Base-by-base conservation (phyloP, 2,888 invertebrate genomes). In the Octonoba sinensis region DNA sequence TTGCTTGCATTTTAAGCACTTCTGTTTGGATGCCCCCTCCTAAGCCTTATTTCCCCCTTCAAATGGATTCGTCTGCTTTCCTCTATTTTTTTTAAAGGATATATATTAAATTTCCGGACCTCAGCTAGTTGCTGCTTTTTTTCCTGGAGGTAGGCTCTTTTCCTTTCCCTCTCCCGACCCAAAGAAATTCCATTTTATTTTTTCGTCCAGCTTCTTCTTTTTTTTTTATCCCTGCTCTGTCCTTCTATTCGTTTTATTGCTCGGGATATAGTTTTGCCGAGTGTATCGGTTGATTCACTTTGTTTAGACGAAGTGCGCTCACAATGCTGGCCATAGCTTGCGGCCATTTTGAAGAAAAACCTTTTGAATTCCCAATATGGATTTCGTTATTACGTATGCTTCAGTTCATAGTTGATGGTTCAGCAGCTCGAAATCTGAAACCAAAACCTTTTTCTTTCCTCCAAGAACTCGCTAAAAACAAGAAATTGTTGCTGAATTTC, bases 71-170 rank as follows among this genome's bases (percentile, higher is more conserved):
- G 67, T 81, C 79, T 81, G 56, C 57, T 67, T 59, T 49, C 62
- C 36, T 57, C 15, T 12, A 18, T 64, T 51, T 60, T 62, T 79
- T 81, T 73, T 60, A 69, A n/a, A 62, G 79, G 79, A 81, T 73
- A 67, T 77, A 77, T 81, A 81, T 81, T 81, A 81, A 81, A 81
- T 81, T 81, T 81, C 79, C 79, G 73, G 79, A 73, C 56, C 79
- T 81, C 22, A 54, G 78, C 78, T 79, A 79, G 78, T 79, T 79
- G 78, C 78, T 79, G 78, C 18, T 67, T 56, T 51, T 54, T 66
- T 66, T 36, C 56, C 36, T 47, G 65, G 57, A 72, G 59, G 64
- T 71, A 71, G 56, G 27, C 66, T 57, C 62, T 62, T 44, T 44
- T 62, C 46, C 44, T 36, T 36, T 36, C 16, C 62, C 46, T 12